Evolutionary conservation across 2,888 invertebrate species (phyloP).

Genomic region (Shargacucullia verbasci): DNA sequence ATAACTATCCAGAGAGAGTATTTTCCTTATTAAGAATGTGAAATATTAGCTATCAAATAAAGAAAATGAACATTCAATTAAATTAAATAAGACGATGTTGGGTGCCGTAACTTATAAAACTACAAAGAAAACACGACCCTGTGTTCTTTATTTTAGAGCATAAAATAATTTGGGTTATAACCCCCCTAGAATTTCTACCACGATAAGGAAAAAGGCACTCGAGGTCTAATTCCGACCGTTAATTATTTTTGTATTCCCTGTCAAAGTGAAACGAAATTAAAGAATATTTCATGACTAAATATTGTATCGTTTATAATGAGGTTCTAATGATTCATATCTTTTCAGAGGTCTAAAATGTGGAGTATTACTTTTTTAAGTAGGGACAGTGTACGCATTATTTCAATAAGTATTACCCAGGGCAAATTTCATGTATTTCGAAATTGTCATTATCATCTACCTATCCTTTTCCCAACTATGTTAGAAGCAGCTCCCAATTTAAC

Average conservation of each 20-base stretch:
- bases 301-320: conserved; percentile 36
- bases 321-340: conserved; percentile 8
- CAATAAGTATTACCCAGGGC: too few relatives aligned
- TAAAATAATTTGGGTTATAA: neutral
- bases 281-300: conserved; percentile 49
- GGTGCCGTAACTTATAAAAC: conserved; percentile 27
- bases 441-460: too few relatives aligned
- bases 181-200: conserved; percentile 16
- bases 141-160: neutral
- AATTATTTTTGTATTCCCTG: conserved; percentile 58
- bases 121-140: conserved; percentile 27
- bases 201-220: conserved; percentile 45
- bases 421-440: too few relatives aligned
- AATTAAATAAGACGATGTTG: conserved; percentile 48
- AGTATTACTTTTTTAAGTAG: neutral
- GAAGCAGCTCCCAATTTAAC: too few relatives aligned
- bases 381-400: neutral
- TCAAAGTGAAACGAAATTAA: conserved; percentile 55
- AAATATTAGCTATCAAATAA: conserved; percentile 61
- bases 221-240: conserved; percentile 54
- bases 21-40: conserved; percentile 50
- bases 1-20: conserved; percentile 43
- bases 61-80: conserved; percentile 62
- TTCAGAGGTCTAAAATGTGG: neutral
- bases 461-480: too few relatives aligned